phyloP scores from a whole-genome alignment of 2,113 vertebrate genomes.

The Clarias magur region DNA sequence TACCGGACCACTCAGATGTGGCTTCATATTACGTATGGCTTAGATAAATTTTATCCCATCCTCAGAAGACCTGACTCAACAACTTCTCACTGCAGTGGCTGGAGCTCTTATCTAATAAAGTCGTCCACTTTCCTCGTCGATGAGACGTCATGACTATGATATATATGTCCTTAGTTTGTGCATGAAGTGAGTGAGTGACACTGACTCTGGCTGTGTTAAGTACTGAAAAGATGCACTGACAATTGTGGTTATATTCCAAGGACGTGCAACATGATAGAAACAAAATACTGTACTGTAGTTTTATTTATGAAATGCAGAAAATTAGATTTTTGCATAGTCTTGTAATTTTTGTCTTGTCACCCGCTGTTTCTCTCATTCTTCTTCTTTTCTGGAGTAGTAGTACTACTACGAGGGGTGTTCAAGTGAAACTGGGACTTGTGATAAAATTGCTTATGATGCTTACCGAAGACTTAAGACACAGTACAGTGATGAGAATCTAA shows the following conservation, averaged over 20 bases:
- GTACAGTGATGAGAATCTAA: too few relatives aligned
- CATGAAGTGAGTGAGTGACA: conserved; percentile 15
- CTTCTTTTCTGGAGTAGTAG: background rate
- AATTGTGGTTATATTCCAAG: too few relatives aligned
- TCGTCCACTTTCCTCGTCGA: conserved; percentile 9
- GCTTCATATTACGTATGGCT: conserved; percentile 40
- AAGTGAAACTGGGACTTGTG: too few relatives aligned
- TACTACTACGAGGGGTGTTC: background rate
- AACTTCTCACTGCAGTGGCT: background rate
- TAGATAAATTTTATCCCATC: conserved; percentile 33
- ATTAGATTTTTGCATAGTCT: background rate
- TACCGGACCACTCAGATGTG: conserved; percentile 27
- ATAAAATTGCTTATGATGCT: too few relatives aligned
- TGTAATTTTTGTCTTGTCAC: background rate
- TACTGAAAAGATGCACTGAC: background rate
- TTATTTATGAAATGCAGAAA: background rate
- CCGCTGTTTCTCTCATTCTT: too few relatives aligned
- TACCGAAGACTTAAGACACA: too few relatives aligned
- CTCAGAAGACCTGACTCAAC: conserved; percentile 46
- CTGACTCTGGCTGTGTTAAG: conserved; percentile 10
- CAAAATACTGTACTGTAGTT: background rate
- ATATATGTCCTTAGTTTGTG: conserved; percentile 24
- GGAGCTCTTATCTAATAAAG: conserved; percentile 45
- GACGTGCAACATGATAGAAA: background rate
- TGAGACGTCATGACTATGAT: conserved; percentile 47